These are phyloP conservation scores for Eurystomus glaucurus DNA, from an alignment of 2,797 vertebrate genomes.

Conservation along the genomic window DNA sequence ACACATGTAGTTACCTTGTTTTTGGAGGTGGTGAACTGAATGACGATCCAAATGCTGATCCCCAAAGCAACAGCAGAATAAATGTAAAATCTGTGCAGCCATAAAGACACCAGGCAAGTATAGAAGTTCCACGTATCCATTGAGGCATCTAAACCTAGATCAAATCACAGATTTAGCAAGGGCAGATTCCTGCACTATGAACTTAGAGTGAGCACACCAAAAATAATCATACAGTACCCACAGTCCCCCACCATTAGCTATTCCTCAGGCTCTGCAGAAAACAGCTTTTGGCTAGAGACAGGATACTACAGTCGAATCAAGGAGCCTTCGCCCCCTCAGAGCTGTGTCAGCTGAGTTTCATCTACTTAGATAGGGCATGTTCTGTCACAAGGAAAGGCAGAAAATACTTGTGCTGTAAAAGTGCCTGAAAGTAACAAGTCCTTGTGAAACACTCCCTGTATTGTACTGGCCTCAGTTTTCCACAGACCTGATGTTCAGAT, in stretches of 20 bases:
- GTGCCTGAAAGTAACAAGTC: neutral
- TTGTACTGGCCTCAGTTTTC: rapidly evolving
- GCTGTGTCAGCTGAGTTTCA: neutral
- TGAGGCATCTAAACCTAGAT: slow-evolving; percentile 66
- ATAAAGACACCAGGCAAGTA: slow-evolving; percentile 81
- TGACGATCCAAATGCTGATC: slow-evolving; percentile 87
- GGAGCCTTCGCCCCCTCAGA: neutral
- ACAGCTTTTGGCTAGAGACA: neutral
- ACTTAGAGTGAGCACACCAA: neutral
- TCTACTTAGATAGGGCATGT: neutral
- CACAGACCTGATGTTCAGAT: rapidly evolving
- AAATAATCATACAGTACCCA: neutral
- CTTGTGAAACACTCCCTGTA: neutral
- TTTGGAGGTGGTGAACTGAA: slow-evolving; percentile 80
- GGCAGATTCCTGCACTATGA: neutral
- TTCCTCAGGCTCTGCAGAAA: neutral
- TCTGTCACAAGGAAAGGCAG: neutral
- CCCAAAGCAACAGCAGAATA: slow-evolving; percentile 87
- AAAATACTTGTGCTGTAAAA: neutral
- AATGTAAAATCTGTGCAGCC: slow-evolving; percentile 91
- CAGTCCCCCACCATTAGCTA: neutral
- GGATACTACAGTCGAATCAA: neutral
- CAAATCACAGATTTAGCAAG: neutral
- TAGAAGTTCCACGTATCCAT: slow-evolving; percentile 73
- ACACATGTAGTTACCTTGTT: slow-evolving; percentile 76